A percentile compares a stretch with the other conserved stretches of the same genome.
phyloP scores from a whole-genome alignment of 2,797 vertebrate genomes.

The Lemur catta region DNA sequence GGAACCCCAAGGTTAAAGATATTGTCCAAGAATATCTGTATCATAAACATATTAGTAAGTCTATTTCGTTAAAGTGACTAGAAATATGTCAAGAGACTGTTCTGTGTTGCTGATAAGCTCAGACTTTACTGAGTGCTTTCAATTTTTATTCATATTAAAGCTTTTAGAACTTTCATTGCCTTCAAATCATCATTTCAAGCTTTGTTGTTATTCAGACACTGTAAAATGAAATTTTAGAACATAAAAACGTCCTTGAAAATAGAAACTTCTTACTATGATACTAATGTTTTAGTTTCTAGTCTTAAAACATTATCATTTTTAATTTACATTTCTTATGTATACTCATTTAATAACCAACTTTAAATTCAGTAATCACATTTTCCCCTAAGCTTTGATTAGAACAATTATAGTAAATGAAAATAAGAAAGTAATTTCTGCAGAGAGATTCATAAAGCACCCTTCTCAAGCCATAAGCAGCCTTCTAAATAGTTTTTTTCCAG shows the following conservation, averaged over 20 bases:
- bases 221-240: constrained; percentile 65
- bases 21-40: background rate
- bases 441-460: constrained; percentile 61
- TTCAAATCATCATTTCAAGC: constrained; percentile 53
- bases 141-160: constrained; percentile 51
- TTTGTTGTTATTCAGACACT: constrained; percentile 38
- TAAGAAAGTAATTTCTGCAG: constrained; percentile 73
- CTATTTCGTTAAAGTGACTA: background rate
- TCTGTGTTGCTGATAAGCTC: background rate
- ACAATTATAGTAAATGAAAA: constrained; percentile 77
- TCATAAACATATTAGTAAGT: background rate
- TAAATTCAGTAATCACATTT: constrained; percentile 78
- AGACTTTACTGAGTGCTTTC: constrained; percentile 6
- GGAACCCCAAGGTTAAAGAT: background rate
- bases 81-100: background rate
- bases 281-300: constrained; percentile 63
- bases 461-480: constrained; percentile 41
- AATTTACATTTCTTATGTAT: constrained; percentile 71
- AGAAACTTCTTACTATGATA: constrained; percentile 57
- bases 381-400: constrained; percentile 77
- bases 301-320: constrained; percentile 68
- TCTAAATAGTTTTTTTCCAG: constrained; percentile 6
- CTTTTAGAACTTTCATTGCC: constrained; percentile 39
- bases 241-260: constrained; percentile 63
- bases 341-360: constrained; percentile 76